Conservation (phyloP, 2,888 invertebrate species). For the Oscheius sp. region DNA sequence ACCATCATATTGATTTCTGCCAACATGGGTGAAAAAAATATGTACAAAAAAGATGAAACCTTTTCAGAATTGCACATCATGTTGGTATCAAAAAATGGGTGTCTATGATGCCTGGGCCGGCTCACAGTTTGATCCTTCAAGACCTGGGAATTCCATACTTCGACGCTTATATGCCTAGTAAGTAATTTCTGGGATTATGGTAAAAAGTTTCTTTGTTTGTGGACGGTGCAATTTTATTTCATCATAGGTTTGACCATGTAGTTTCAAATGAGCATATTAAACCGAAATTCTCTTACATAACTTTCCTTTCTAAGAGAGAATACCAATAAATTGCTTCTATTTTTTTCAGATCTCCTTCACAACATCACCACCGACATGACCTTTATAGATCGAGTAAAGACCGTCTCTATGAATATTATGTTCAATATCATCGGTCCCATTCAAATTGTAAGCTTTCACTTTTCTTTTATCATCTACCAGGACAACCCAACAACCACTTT, state of each 20-base stretch:
- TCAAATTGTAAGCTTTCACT: neutral
- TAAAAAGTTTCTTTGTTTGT: too few species aligned
- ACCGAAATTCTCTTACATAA: too few species aligned
- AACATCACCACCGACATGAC: constrained; percentile 12
- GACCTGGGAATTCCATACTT: constrained; percentile 20
- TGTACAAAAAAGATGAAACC: neutral
- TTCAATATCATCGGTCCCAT: neutral
- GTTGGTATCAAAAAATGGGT: constrained; percentile 22
- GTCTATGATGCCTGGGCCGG: constrained; percentile 3
- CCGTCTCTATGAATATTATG: neutral
- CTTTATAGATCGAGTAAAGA: constrained; percentile 5
- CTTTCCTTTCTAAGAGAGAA: too few species aligned
- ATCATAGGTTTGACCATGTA: too few species aligned
- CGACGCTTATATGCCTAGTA: constrained; percentile 9
- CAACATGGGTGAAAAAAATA: constrained; percentile 17
- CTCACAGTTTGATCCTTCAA: neutral
- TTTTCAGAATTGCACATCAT: constrained; percentile 25
- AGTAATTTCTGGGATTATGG: neutral
- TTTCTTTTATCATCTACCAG: neutral
- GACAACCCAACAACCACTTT: constrained; percentile 4
- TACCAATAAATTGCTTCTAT: neutral
- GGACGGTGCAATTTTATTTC: too few species aligned
- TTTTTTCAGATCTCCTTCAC: constrained; percentile 13
- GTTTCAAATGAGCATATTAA: too few species aligned
- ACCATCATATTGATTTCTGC: constrained; percentile 28